phyloP scores from a whole-genome alignment of 2,113 vertebrate species.

The Pavo muticus region DNA sequence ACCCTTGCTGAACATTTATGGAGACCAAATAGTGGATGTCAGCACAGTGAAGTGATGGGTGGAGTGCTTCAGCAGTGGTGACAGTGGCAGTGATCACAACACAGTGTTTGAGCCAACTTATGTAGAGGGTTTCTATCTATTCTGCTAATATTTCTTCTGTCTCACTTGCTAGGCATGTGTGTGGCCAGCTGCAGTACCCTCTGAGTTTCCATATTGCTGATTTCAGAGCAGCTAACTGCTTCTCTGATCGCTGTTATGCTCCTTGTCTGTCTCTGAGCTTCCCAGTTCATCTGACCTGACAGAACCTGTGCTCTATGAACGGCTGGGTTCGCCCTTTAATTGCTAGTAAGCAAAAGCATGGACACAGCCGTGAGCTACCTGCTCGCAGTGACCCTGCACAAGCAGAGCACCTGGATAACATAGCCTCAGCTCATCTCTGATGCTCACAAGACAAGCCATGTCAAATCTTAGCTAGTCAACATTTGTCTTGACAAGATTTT shows the following conservation, averaged over 20 bases:
- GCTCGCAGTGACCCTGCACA: background rate
- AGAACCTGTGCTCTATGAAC: background rate
- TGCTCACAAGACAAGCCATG: background rate
- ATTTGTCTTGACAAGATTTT: background rate
- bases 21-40: too few relatives aligned
- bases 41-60: too few relatives aligned
- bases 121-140: background rate
- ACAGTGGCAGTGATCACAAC: too few relatives aligned
- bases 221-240: background rate
- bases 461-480: background rate
- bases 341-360: background rate
- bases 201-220: background rate
- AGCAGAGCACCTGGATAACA: background rate
- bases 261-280: background rate
- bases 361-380: background rate
- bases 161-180: background rate
- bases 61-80: too few relatives aligned
- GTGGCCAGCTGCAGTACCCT: background rate
- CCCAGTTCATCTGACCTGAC: background rate
- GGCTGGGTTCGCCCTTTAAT: background rate
- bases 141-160: background rate
- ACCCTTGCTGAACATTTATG: too few relatives aligned
- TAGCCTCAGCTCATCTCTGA: background rate
- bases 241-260: rapidly evolving
- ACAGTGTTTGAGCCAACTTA: background rate